Conservation (phyloP, 2,113 vertebrate genomes). For the Myocastor coypus region DNA sequence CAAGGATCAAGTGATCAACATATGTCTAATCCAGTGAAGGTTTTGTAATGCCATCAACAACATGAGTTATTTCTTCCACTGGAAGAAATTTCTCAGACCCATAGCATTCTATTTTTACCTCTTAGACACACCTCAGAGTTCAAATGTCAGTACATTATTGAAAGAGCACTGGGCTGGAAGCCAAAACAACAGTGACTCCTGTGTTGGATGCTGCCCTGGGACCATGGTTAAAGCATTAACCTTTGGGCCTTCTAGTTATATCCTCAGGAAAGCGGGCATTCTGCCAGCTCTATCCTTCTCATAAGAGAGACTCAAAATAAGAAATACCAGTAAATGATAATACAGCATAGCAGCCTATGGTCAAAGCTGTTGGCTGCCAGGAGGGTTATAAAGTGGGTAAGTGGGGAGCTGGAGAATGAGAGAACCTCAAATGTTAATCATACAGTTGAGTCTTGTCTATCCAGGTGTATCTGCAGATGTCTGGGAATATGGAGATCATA, state of each 20-base stretch:
- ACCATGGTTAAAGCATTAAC: slow-evolving; percentile 51
- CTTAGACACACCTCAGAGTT: slow-evolving; percentile 16
- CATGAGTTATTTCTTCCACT: background rate
- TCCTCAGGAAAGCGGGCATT: slow-evolving; percentile 15
- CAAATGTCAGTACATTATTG: slow-evolving; percentile 67
- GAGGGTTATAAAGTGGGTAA: background rate
- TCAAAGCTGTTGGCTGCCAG: background rate
- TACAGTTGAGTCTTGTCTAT: background rate
- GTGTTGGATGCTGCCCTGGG: slow-evolving; percentile 38
- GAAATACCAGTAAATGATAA: background rate
- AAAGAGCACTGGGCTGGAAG: slow-evolving; percentile 48
- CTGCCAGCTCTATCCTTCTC: slow-evolving; percentile 17
- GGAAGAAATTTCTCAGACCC: slow-evolving; percentile 54
- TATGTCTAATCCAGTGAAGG: background rate
- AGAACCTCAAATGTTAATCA: background rate
- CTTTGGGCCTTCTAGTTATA: slow-evolving; percentile 52
- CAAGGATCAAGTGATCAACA: background rate
- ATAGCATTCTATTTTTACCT: slow-evolving; percentile 64
- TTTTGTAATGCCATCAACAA: background rate
- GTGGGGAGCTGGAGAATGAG: background rate
- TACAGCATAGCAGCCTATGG: background rate
- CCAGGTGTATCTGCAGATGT: background rate
- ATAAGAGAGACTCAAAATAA: background rate
- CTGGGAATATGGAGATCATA: slow-evolving; percentile 22
- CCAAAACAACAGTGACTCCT: slow-evolving; percentile 5